These are phyloP conservation scores for Meloe dianella DNA, from an alignment of 2,888 invertebrate genomes.

Conservation along the genomic window DNA sequence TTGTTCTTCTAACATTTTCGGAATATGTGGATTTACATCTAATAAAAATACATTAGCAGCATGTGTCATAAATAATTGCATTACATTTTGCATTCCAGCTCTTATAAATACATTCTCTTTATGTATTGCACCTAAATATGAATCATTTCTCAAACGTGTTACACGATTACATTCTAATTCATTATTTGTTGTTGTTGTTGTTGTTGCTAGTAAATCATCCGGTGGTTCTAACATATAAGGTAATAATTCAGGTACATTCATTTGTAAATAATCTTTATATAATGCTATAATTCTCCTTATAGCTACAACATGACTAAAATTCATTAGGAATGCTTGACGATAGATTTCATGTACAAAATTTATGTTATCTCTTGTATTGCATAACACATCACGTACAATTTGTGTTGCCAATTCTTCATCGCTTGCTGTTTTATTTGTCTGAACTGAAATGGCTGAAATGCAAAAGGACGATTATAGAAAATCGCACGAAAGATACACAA, in stretches of 20 bases:
- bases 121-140: slow-evolving; percentile 83
- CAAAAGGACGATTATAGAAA: too few relatives aligned
- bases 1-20: slow-evolving; percentile 85
- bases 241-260: slow-evolving; percentile 79
- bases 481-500: slow-evolving; percentile 8
- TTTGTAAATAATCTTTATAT: slow-evolving; percentile 95
- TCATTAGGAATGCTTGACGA: slow-evolving; percentile 89
- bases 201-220: slow-evolving; percentile 54
- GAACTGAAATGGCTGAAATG: slow-evolving; percentile 54
- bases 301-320: slow-evolving; percentile 84
- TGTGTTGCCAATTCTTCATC: slow-evolving; percentile 61
- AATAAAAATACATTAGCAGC: slow-evolving; percentile 93
- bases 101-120: slow-evolving; percentile 81
- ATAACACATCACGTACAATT: slow-evolving; percentile 87
- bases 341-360: slow-evolving; percentile 95
- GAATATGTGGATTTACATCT: slow-evolving; percentile 66
- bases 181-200: not conserved
- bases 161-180: slow-evolving; percentile 31
- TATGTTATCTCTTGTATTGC: slow-evolving; percentile 86
- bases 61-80: slow-evolving; percentile 92
- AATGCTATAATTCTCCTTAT: slow-evolving; percentile 88
- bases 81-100: slow-evolving; percentile 82
- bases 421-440: slow-evolving; percentile 53
- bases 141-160: slow-evolving; percentile 75
- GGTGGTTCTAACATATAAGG: slow-evolving; percentile 78